Evolutionary conservation across 2,797 vertebrate species (phyloP).

Genomic region (Gymnothorax javanicus): DNA sequence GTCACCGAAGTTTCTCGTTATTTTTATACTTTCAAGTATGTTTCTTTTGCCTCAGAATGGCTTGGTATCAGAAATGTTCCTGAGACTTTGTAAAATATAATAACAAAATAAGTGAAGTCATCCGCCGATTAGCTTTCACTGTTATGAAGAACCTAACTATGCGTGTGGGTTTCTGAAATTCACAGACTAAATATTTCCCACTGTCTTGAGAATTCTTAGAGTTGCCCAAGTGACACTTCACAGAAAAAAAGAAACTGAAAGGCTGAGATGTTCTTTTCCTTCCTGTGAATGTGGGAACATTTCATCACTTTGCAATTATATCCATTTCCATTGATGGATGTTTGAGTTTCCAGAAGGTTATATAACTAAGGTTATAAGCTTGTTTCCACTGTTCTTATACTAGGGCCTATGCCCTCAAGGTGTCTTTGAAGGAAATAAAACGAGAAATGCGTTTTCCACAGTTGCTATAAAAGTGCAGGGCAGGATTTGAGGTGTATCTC

Average conservation of each 20-base stretch:
- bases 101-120: background rate
- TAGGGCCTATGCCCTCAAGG: slow-evolving; percentile 46
- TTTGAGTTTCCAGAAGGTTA: slow-evolving; percentile 41
- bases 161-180: background rate
- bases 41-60: background rate
- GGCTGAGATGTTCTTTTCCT: background rate
- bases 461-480: slow-evolving; percentile 31
- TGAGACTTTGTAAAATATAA: background rate
- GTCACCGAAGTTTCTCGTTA: background rate
- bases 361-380: slow-evolving; percentile 4
- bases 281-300: slow-evolving; percentile 23
- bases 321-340: slow-evolving; percentile 43
- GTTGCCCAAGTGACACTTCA: background rate
- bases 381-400: background rate
- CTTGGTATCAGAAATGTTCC: background rate
- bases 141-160: slow-evolving; percentile 1
- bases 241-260: background rate
- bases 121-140: background rate
- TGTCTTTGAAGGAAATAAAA: slow-evolving; percentile 50
- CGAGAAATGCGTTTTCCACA: slow-evolving; percentile 43
- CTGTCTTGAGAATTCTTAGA: background rate
- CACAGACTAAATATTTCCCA: background rate
- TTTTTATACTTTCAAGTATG: background rate
- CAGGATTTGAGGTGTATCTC: slow-evolving; percentile 21
- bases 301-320: slow-evolving; percentile 43